A percentile compares a stretch with the other conserved stretches of the same genome.
These are phyloP conservation scores for Tromatobia lineatoria DNA, from an alignment of 2,888 invertebrate genomes.

Conservation along the genomic window DNA sequence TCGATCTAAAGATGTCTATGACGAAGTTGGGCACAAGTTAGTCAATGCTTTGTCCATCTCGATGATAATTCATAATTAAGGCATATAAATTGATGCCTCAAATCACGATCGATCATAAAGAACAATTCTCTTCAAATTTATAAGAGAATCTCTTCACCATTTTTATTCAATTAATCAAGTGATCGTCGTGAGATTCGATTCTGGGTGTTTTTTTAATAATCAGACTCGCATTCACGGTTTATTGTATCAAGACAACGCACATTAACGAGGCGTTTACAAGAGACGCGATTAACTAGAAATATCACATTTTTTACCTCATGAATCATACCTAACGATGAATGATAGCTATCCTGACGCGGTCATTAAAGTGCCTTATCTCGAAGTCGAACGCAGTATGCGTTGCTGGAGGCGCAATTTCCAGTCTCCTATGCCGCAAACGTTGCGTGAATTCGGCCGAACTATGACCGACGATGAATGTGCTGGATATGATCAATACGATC, in stretches of 20 bases:
- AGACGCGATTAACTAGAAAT: no score
- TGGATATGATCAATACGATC: neutral
- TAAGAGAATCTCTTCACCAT: neutral
- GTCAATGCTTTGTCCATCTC: neutral
- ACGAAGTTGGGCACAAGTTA: constrained; percentile 2
- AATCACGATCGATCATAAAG: neutral
- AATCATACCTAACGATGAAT: neutral
- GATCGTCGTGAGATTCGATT: neutral
- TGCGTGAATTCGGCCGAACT: neutral
- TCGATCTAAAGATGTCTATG: constrained; percentile 6
- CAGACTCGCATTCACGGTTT: neutral
- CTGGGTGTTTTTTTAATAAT: neutral
- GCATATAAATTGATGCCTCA: neutral
- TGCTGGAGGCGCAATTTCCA: constrained; percentile 5
- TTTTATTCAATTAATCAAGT: neutral
- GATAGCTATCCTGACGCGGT: neutral
- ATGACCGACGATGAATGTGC: neutral
- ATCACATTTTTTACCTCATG: no score
- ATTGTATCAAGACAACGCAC: neutral
- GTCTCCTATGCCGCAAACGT: neutral
- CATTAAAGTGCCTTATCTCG: neutral
- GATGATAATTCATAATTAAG: neutral
- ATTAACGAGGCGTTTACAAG: no score
- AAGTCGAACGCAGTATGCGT: constrained; percentile 10
- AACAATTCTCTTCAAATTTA: neutral